Conservation (phyloP, 2,113 vertebrate genomes). For the Labrus mixtus region DNA sequence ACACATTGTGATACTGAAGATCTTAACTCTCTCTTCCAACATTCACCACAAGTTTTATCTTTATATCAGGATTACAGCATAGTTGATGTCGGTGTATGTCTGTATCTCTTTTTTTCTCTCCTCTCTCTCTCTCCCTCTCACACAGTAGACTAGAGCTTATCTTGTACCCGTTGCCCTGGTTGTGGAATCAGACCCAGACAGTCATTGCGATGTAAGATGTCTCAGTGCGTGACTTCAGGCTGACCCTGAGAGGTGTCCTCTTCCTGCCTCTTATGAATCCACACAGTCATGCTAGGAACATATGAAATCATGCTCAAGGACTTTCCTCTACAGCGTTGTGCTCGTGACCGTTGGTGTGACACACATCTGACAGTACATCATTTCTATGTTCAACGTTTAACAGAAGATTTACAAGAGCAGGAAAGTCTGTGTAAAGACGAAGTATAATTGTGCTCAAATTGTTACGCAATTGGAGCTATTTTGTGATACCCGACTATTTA, state of each 20-base stretch:
- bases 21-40: background rate
- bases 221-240: slow-evolving; percentile 41
- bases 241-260: slow-evolving; percentile 14
- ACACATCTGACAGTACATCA: background rate
- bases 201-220: slow-evolving; percentile 50
- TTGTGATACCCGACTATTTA: slow-evolving; percentile 25
- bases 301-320: too few species aligned
- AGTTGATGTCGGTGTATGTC: slow-evolving; percentile 23
- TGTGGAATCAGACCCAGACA: slow-evolving; percentile 62
- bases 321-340: too few species aligned
- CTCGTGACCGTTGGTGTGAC: background rate
- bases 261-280: too few species aligned
- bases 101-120: background rate
- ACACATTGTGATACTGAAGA: too few species aligned
- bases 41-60: slow-evolving; percentile 17
- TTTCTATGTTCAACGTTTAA: background rate
- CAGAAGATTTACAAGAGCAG: background rate
- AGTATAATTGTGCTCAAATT: background rate
- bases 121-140: background rate
- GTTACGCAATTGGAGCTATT: slow-evolving; percentile 49
- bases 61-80: slow-evolving; percentile 7
- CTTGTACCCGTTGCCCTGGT: slow-evolving; percentile 45
- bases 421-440: background rate
- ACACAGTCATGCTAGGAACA: slow-evolving; percentile 1
- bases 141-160: slow-evolving; percentile 46